These are phyloP conservation scores for Chelon auratus DNA, from an alignment of 2,797 vertebrate genomes.

Conservation along the genomic window DNA sequence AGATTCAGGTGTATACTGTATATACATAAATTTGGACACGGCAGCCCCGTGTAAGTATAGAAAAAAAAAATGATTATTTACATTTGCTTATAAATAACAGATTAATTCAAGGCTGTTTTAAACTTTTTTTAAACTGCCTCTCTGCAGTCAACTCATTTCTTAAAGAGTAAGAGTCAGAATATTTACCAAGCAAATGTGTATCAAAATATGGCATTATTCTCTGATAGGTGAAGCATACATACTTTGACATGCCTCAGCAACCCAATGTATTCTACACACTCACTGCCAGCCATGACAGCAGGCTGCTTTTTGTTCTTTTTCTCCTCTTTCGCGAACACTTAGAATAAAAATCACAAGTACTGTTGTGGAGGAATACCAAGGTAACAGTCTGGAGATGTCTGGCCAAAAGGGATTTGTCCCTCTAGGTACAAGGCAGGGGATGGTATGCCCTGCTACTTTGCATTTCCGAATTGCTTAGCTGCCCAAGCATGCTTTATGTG, in stretches of 20 bases:
- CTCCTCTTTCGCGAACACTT: conserved; percentile 76
- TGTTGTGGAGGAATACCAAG: conserved; percentile 85
- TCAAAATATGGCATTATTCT: conserved; percentile 83
- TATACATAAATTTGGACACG: conserved; percentile 2
- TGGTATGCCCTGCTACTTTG: conserved; percentile 89
- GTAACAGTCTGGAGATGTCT: conserved; percentile 89
- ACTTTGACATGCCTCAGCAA: conserved; percentile 80
- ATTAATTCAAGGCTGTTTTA: conserved; percentile 31
- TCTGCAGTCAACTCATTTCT: conserved; percentile 23
- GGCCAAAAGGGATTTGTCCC: conserved; percentile 97
- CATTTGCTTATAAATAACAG: conserved; percentile 26
- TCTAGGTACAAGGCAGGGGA: conserved; percentile 89
- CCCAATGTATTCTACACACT: conserved; percentile 82
- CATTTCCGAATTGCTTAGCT: conserved; percentile 99
- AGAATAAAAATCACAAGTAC: conserved; percentile 85
- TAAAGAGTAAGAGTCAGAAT: conserved; percentile 56
- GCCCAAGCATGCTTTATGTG: conserved; percentile 94
- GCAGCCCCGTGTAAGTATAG: conserved; percentile 1
- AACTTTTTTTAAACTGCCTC: conserved; percentile 12
- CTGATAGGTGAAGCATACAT: conserved; percentile 83
- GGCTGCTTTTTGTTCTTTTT: conserved; percentile 76
- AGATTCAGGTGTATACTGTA: conserved; percentile 7
- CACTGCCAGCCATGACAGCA: conserved; percentile 80
- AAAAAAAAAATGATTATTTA: conserved; percentile 21
- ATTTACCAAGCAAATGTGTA: conserved; percentile 81